A percentile compares a stretch with the other conserved stretches of the same genome.
phyloP scores from a whole-genome alignment of 2,888 invertebrate genomes.

The Sphaeridia pumilis region DNA sequence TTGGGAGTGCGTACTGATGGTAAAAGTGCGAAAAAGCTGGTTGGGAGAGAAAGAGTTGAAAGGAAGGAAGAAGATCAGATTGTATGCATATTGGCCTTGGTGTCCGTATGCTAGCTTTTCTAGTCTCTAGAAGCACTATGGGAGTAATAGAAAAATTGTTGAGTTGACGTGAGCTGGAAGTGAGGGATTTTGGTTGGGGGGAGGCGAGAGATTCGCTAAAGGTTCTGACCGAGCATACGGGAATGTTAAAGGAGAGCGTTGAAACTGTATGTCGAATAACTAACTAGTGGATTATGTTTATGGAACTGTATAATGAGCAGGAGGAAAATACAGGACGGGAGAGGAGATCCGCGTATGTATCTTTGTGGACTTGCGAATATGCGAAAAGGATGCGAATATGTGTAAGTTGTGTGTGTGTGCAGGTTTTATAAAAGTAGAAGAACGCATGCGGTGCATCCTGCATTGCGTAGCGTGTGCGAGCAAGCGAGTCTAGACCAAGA shows the following conservation, averaged over 20 bases:
- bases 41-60: constrained; percentile 1
- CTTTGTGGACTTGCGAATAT: neutral
- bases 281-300: neutral
- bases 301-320: neutral
- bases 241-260: neutral
- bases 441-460: constrained; percentile 18
- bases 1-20: too few species aligned
- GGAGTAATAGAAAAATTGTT: too few species aligned
- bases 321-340: neutral
- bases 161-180: too few species aligned
- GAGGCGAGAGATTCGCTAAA: too few species aligned
- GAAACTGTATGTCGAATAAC: neutral
- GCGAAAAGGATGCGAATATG: neutral
- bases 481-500: constrained; percentile 17
- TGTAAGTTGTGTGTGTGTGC: constrained; percentile 9
- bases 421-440: constrained; percentile 16
- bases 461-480: constrained; percentile 17
- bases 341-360: neutral
- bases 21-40: too few species aligned
- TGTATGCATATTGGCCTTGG: constrained; percentile 1
- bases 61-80: too few species aligned
- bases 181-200: too few species aligned
- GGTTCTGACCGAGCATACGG: too few species aligned
- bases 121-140: too few species aligned
- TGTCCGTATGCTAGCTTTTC: too few species aligned